Evolutionary conservation across 2,888 invertebrate species (phyloP).

Genomic region (Cordilura impudica): DNA sequence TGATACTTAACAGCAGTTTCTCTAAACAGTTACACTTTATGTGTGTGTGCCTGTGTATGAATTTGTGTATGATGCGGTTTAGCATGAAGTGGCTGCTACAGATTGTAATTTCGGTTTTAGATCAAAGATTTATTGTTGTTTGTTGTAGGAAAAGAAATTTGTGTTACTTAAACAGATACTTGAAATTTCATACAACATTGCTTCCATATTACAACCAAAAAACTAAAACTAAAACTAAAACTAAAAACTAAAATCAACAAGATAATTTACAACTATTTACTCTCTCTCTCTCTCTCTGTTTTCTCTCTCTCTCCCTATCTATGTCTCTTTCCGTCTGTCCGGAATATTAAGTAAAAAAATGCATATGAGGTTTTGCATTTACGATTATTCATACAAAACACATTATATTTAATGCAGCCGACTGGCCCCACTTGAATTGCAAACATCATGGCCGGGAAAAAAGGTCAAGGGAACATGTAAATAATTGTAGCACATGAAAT

Average conservation of each 20-base stretch:
- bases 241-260: neutral
- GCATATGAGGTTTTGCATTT: neutral
- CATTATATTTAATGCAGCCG: neutral
- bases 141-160: neutral
- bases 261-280: neutral
- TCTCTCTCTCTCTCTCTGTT: too few species aligned
- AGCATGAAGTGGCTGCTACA: constrained; percentile 21
- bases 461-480: constrained; percentile 47
- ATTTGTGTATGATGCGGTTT: constrained; percentile 17
- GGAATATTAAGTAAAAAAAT: neutral
- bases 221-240: too few species aligned
- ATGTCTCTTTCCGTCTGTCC: too few species aligned
- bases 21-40: neutral
- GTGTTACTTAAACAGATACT: constrained; percentile 7
- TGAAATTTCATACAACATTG: constrained; percentile 7
- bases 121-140: constrained; percentile 26
- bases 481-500: constrained; percentile 35
- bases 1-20: neutral
- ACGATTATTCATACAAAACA: neutral
- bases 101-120: constrained; percentile 47
- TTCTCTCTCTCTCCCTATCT: neutral
- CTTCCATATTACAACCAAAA: neutral
- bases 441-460: neutral
- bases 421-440: neutral
- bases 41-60: too few species aligned